Conservation (phyloP, 1,140 invertebrate genomes). For the Linepithema humile region DNA sequence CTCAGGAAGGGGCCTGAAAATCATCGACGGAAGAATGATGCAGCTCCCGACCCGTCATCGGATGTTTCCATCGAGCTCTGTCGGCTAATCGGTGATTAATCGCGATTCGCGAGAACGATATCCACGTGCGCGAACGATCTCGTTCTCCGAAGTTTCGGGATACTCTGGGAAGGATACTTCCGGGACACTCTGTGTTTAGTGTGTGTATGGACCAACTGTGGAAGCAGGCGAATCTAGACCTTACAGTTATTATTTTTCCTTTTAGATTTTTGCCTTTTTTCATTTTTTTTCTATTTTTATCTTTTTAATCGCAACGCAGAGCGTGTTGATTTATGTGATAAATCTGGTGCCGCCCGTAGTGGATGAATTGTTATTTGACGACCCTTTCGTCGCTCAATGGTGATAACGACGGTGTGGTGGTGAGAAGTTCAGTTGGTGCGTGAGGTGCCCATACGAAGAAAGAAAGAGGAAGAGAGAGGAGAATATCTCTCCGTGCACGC, state of each 20-base stretch:
- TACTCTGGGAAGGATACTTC: neutral
- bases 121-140: neutral
- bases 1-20: conserved; percentile 24
- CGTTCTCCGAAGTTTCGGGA: neutral
- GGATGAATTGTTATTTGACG: too few relatives aligned
- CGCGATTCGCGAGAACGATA: conserved; percentile 35
- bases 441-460: neutral
- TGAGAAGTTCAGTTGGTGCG: conserved; percentile 32
- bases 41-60: neutral
- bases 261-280: neutral
- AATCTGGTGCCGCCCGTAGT: conserved; percentile 39
- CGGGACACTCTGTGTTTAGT: neutral
- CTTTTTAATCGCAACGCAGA: neutral
- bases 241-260: conserved; percentile 4
- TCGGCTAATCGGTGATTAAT: conserved; percentile 33
- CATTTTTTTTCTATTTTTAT: neutral
- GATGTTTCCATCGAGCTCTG: conserved; percentile 15
- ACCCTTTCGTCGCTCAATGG: conserved; percentile 23
- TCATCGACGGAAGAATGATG: conserved; percentile 23
- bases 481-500: conserved; percentile 43
- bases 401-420: conserved; percentile 16
- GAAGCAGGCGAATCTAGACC: neutral
- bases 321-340: conserved; percentile 50
- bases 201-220: neutral
- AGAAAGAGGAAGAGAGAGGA: conserved; percentile 1